Conservation (phyloP, 2,888 invertebrate species). For the Protophormia terraenovae region DNA sequence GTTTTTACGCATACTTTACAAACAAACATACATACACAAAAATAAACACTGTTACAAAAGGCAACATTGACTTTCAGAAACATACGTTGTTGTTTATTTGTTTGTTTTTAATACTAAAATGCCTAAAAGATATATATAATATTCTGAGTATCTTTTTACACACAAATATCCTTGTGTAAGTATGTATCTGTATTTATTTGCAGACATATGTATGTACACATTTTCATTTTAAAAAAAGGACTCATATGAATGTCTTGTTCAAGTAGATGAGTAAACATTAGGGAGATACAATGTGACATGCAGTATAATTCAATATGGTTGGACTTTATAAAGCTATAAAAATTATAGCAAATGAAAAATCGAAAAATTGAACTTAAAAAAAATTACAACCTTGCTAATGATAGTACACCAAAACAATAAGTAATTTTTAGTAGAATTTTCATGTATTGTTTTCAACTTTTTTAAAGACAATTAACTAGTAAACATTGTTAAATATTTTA, state of each 20-base stretch:
- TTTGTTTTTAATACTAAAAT: constrained; percentile 9
- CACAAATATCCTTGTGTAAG: neutral
- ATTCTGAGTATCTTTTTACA: neutral
- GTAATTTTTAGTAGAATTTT: too few species aligned
- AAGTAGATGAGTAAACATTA: neutral
- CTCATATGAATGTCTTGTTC: neutral
- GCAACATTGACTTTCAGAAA: constrained; percentile 3
- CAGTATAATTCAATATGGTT: too few species aligned
- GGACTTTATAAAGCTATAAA: too few species aligned
- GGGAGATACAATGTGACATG: too few species aligned
- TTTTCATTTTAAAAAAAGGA: neutral
- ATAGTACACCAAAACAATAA: too few species aligned
- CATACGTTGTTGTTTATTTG: neutral
- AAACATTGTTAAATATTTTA: too few species aligned
- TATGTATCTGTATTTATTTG: neutral
- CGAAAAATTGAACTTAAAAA: too few species aligned
- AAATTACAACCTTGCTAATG: too few species aligned
- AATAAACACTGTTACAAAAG: neutral
- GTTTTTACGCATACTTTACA: constrained; percentile 42
- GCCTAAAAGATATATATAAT: neutral
- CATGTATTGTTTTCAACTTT: too few species aligned
- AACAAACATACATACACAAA: constrained; percentile 20
- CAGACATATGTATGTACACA: neutral
- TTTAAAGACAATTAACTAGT: too few species aligned
- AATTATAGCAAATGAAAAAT: too few species aligned